A percentile compares a stretch with the other conserved stretches of the same genome.
Evolutionary conservation across 2,113 vertebrate genomes (phyloP).

Genomic region (Megalops atlanticus): DNA sequence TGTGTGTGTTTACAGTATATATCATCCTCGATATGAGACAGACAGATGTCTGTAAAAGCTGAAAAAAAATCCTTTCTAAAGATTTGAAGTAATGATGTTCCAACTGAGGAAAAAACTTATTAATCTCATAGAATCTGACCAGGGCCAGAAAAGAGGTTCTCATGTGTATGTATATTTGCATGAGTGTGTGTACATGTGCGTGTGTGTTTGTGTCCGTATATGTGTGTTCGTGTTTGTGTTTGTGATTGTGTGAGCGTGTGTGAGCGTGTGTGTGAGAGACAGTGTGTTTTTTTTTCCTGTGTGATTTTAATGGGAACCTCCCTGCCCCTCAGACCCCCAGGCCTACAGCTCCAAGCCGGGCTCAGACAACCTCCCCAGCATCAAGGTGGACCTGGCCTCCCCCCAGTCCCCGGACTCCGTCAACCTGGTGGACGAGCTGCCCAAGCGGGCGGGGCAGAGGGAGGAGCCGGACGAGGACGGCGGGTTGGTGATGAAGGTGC

Average conservation of each 20-base stretch:
- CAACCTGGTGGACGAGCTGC: slow-evolving; percentile 77
- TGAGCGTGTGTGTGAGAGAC: neutral
- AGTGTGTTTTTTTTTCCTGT: no score
- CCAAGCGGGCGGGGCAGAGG: slow-evolving; percentile 50
- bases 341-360: slow-evolving; percentile 76
- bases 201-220: no score
- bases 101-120: no score
- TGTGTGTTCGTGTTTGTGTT: no score
- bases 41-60: no score
- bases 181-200: neutral
- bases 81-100: no score
- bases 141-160: no score
- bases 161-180: neutral
- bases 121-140: no score
- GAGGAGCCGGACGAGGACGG: slow-evolving; percentile 62
- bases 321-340: slow-evolving; percentile 74
- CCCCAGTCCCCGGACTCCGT: slow-evolving; percentile 85
- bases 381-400: slow-evolving; percentile 91
- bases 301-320: no score
- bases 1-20: no score
- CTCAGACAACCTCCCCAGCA: slow-evolving; percentile 74
- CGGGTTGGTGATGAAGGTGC: slow-evolving; percentile 78
- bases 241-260: neutral
- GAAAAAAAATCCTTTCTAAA: no score
- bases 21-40: no score